A percentile compares a stretch with the other conserved stretches of the same genome.
phyloP scores from a whole-genome alignment of 2,888 invertebrate genomes.

The Agrotis clavis region DNA sequence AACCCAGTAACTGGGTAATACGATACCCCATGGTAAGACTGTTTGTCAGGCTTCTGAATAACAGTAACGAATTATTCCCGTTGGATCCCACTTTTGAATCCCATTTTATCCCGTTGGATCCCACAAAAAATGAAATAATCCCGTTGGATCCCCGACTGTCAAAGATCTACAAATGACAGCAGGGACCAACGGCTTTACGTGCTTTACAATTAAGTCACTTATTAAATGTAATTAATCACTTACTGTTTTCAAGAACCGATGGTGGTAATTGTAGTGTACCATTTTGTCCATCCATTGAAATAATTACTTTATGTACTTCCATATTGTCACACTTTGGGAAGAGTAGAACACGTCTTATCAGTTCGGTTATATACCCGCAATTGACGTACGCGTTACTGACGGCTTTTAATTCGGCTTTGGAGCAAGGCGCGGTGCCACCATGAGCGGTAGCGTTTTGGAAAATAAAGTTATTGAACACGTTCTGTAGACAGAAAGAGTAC shows the following conservation, averaged over 20 bases:
- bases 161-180: no score
- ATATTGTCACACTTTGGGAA: constrained; percentile 16
- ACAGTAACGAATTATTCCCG: no score
- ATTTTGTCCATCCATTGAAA: constrained; percentile 18
- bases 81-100: no score
- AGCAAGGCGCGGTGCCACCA: constrained; percentile 10
- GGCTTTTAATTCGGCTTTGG: constrained; percentile 16
- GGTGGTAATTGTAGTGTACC: constrained; percentile 3
- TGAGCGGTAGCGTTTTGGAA: constrained; percentile 22
- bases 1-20: no score
- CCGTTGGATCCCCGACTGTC: no score
- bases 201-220: background rate
- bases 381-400: constrained; percentile 11
- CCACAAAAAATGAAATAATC: no score
- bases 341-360: constrained; percentile 33
- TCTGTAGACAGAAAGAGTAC: no score
- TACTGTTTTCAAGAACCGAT: constrained; percentile 28
- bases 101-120: no score
- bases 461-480: background rate
- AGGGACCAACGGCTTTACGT: no score
- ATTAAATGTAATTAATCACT: constrained; percentile 2
- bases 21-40: no score
- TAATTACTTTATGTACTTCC: constrained; percentile 23
- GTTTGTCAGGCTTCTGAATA: no score
- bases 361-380: constrained; percentile 27